Base-by-base conservation (phyloP, 2,888 invertebrate species). In the Lasioglossum calceatum region DNA sequence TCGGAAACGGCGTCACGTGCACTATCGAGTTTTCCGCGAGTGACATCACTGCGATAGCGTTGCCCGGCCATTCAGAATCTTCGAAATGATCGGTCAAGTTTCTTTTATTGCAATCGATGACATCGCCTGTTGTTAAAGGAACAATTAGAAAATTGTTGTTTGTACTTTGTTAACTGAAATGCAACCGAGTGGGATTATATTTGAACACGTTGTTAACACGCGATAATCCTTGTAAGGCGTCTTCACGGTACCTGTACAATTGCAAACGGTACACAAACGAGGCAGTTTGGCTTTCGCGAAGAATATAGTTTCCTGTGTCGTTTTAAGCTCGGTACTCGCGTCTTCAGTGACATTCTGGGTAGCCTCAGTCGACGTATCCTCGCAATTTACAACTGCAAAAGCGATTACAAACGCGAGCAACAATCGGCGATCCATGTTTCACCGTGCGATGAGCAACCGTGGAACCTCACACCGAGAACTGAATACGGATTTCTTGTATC, bases 41-140 rank as follows among this genome's bases (percentile, higher is more conserved):
- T n/a, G 90, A 90, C 1, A 93, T 87, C 50, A 89, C 79, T 72
- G 95, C 94, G 81, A 96, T 95, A 4, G 84, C 27, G 50, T 0
- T 93, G 32, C 83, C 95, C 10, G 95, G 92, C 97, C 97, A 97
- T 82, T 97, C 96, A 0, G 96, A 95, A 32, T 95, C 94, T 1
- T 95, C 95, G 89, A 97, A 96, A 93, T 96, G 96, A 1, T 93
- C 93, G 0, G 94, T 94, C 10, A 97, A 92, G 16, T 95, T 95
- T 86, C 95, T 95, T 19, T 96, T 95, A 14, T 95, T 96, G 86
- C 97, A 97, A 90, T 97, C 95, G 4, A 97, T 95, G 8, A 44
- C 61, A 4, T 72, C 72, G 44, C 71, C 93, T 92, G 78, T 1
- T 36, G 32, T 5, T 39, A 39, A 79, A 82, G 71, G 1, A 58